Conservation (phyloP, 2,888 invertebrate genomes). For the Agonum fuliginosum region DNA sequence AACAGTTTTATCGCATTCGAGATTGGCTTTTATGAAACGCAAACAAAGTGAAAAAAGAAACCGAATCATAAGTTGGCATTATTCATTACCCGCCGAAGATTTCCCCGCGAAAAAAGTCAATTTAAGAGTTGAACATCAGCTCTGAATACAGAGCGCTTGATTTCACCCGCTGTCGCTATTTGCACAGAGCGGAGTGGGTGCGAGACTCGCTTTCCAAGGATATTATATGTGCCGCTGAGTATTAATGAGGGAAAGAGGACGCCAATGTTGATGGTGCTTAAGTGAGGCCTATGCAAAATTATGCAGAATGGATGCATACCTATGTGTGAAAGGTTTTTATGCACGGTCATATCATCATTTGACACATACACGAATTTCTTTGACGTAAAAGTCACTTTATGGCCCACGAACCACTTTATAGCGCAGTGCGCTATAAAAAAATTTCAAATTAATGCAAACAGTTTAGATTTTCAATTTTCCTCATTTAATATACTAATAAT, state of each 20-base stretch:
- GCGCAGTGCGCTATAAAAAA: no score
- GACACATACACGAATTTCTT: no score
- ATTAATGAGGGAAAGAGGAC: neutral
- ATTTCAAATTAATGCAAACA: no score
- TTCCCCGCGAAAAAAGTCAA: slow-evolving; percentile 49
- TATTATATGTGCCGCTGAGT: neutral
- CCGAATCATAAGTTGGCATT: slow-evolving; percentile 52
- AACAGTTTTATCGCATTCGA: slow-evolving; percentile 2
- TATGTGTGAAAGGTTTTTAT: no score
- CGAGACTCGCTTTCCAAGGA: neutral
- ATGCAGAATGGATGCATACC: no score
- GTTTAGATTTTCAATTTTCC: no score
- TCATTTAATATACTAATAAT: no score
- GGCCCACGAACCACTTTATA: no score
- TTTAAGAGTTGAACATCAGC: slow-evolving; percentile 27
- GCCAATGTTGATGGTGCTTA: no score
- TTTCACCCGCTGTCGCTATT: slow-evolving; percentile 30
- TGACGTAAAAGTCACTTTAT: no score
- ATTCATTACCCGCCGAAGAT: slow-evolving; percentile 51
- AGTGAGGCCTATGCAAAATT: no score
- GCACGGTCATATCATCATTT: no score
- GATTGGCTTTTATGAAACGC: slow-evolving; percentile 25
- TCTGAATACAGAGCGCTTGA: slow-evolving; percentile 51
- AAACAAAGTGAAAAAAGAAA: slow-evolving; percentile 45
- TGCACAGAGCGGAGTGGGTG: neutral